Evolutionary conservation across 1,140 invertebrate species (phyloP), one percentile per base, ranked within the genome.

Genomic region (Wasmannia auropunctata): DNA sequence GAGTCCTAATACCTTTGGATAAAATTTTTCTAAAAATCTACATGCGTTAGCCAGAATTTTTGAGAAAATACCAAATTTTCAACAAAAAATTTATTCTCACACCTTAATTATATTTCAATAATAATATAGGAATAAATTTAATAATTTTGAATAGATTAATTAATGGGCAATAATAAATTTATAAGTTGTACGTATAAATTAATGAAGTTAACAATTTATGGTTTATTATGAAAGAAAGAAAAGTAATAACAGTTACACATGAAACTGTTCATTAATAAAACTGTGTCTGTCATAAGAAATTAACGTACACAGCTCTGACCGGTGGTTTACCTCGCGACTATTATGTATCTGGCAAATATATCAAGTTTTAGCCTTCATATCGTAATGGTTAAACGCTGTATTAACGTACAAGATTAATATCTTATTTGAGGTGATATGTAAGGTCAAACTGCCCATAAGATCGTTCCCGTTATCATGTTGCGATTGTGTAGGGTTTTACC

Each of bases 341-440:
- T 69, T 54, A 54, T 22, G 31, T 3, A 28, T 54, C 4, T 14
- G 22, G 25, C n/a, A 31, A 70, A 40, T 69, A 28, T 11, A 49
- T 54, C 49, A n/a, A 70, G 28, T n/a, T n/a, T 69, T n/a, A 81
- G 2, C 65, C 65, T 72, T 72, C 46, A 19, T 3, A 2, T 49
- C 58, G n/a, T 22, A 22, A 76, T 60, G 51, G 34, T 88, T 80
- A 85, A 85, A 43, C 34, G 43, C 16, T 67, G 34, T 31, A 80
- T 88, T 86, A 88, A 67, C 74, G 5, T 10, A 28, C 40, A 88
- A 79, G 81, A 37, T 28, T 79, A 46, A 37, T 54, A 22, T 62
- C 31, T 56, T 40, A 37, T 11, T 46, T 11, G 37, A 14, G 43
- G 46, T 63, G 28, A 63, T 31, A 43, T 25, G 46, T 69, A 77